Conservation (phyloP, 2,113 vertebrate species). For the Gopherus flavomarginatus region DNA sequence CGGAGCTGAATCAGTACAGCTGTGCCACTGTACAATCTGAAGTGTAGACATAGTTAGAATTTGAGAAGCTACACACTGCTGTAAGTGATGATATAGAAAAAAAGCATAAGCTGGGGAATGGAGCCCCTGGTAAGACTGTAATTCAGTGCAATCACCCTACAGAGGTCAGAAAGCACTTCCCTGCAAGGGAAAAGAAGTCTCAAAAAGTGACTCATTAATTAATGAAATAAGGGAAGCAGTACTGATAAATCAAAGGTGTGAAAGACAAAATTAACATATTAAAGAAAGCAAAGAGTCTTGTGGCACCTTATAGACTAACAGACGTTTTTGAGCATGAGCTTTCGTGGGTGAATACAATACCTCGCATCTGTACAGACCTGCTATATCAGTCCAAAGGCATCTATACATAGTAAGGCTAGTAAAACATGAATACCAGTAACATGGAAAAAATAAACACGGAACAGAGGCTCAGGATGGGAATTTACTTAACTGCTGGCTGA, state of each 20-base stretch:
- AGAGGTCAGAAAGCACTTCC: not conserved
- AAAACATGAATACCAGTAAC: slow-evolving; percentile 24
- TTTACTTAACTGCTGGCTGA: slow-evolving; percentile 32
- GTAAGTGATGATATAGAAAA: not conserved
- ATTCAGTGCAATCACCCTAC: not conserved
- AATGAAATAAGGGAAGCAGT: not conserved
- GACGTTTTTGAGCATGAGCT: no score
- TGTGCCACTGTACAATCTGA: no score
- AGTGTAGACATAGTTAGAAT: not conserved
- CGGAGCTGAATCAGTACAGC: no score
- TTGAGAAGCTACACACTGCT: not conserved
- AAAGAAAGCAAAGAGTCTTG: not conserved
- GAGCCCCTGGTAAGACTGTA: not conserved
- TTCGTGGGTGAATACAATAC: not conserved
- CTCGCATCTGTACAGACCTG: not conserved
- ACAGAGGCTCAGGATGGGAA: slow-evolving; percentile 10
- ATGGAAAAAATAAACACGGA: not conserved
- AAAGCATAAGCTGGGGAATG: no score
- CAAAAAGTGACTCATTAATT: not conserved
- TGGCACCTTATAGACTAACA: no score
- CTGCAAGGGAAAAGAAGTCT: not conserved
- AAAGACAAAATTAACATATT: not conserved
- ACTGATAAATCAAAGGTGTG: not conserved
- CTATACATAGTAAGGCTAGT: not conserved
- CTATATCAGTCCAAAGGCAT: accelerated